Evolutionary conservation across 2,888 invertebrate genomes (phyloP).

Genomic region (Apamea crenata): DNA sequence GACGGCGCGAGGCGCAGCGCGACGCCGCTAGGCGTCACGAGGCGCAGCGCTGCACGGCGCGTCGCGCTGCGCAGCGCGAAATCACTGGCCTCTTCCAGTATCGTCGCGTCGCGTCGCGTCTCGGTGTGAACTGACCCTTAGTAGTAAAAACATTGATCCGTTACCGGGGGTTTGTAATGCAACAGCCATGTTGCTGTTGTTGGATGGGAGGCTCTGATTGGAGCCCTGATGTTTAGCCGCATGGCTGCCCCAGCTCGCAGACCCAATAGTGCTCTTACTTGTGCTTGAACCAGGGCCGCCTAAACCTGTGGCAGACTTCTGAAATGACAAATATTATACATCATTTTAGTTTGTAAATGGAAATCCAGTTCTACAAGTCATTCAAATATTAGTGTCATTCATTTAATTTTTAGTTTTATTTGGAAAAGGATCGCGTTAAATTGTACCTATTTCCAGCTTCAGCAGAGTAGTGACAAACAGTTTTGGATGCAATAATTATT

Average conservation of each 20-base stretch:
- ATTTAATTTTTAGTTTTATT: background rate
- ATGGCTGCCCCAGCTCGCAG: slow-evolving; percentile 81
- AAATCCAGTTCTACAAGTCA: background rate
- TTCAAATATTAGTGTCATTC: background rate
- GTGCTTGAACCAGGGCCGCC: slow-evolving; percentile 76
- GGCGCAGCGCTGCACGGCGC: no score
- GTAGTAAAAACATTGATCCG: background rate
- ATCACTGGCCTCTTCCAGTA: no score
- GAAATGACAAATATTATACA: slow-evolving; percentile 25
- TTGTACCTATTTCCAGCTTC: background rate
- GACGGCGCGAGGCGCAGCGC: no score
- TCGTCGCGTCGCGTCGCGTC: no score
- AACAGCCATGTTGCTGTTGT: slow-evolving; percentile 80
- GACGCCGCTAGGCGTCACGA: no score
- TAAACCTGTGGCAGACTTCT: slow-evolving; percentile 79
- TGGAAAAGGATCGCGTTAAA: background rate
- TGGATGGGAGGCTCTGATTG: slow-evolving; percentile 82
- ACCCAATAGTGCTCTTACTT: slow-evolving; percentile 84
- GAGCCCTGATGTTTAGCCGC: slow-evolving; percentile 78
- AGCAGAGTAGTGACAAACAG: background rate
- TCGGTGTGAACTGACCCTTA: no score
- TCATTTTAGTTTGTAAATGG: background rate
- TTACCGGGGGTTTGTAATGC: slow-evolving; percentile 77
- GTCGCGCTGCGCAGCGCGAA: no score
- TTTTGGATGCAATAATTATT: background rate